Evolutionary conservation across 2,113 vertebrate species (phyloP).

Genomic region (Rhinoderma darwinii): DNA sequence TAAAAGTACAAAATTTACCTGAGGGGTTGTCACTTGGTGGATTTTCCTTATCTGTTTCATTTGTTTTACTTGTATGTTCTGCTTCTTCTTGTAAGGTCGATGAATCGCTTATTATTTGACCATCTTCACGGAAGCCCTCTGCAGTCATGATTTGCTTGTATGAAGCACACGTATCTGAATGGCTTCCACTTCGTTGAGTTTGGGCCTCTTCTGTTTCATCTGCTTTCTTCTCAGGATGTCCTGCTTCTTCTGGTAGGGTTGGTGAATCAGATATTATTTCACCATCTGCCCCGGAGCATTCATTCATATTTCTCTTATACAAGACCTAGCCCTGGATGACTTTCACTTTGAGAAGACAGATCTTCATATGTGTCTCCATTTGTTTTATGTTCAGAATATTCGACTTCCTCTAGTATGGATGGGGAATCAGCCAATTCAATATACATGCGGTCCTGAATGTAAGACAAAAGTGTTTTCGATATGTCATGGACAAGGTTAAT

Average conservation of each 20-base stretch:
- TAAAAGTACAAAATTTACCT: not conserved
- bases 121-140: not conserved
- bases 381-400: not conserved
- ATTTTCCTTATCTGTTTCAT: not conserved
- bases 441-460: not conserved
- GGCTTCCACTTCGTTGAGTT: not conserved
- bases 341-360: not conserved
- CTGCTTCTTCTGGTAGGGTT: conserved; percentile 3
- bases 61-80: not conserved
- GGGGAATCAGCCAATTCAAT: not conserved
- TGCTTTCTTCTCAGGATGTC: not conserved
- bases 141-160: not conserved
- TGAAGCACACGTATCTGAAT: not conserved
- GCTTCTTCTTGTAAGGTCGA: not conserved
- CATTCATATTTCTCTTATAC: not conserved
- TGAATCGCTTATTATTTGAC: not conserved
- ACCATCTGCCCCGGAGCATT: not conserved
- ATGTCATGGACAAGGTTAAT: not conserved
- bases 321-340: not conserved
- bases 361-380: not conserved
- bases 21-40: not conserved
- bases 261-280: not conserved
- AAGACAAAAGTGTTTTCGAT: not conserved
- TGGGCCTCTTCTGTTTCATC: not conserved
- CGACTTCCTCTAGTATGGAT: not conserved